Evolutionary conservation across 2,113 vertebrate genomes (phyloP).

Genomic region (Raja brachyura): DNA sequence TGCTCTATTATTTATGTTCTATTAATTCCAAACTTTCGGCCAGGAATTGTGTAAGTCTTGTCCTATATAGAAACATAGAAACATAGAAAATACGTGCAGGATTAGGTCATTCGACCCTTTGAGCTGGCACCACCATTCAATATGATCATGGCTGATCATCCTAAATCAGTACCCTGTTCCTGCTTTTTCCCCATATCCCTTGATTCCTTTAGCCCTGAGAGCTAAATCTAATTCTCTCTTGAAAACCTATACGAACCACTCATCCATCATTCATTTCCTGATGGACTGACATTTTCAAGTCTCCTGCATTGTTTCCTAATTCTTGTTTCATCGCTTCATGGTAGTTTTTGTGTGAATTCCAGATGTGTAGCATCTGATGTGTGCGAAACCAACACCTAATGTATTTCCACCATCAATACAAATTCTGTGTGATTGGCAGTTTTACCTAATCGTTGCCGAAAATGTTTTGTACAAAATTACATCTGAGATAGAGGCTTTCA

Average conservation of each 20-base stretch:
- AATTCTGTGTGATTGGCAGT: neutral
- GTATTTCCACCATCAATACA: neutral
- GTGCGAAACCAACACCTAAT: neutral
- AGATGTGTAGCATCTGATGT: neutral
- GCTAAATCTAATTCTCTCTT: too few species aligned
- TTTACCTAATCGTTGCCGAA: neutral
- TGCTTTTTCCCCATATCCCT: too few species aligned
- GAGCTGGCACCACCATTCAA: too few species aligned
- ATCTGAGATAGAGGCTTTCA: neutral
- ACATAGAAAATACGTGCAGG: too few species aligned
- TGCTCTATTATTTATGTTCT: neutral
- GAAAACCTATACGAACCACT: neutral
- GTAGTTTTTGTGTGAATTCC: neutral
- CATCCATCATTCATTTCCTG: neutral
- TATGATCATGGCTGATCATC: too few species aligned
- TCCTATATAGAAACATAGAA: neutral
- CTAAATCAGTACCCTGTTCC: too few species aligned
- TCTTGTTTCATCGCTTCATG: neutral
- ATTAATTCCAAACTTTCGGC: neutral
- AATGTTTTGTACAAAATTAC: neutral
- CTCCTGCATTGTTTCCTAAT: neutral
- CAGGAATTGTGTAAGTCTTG: neutral
- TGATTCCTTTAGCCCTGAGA: too few species aligned
- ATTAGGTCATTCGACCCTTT: too few species aligned
- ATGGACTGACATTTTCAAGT: neutral